Percentiles rank a stretch among this genome's conserved stretches.
Conservation (phyloP, 2,888 invertebrate genomes). For the Agrochola lychnidis region DNA sequence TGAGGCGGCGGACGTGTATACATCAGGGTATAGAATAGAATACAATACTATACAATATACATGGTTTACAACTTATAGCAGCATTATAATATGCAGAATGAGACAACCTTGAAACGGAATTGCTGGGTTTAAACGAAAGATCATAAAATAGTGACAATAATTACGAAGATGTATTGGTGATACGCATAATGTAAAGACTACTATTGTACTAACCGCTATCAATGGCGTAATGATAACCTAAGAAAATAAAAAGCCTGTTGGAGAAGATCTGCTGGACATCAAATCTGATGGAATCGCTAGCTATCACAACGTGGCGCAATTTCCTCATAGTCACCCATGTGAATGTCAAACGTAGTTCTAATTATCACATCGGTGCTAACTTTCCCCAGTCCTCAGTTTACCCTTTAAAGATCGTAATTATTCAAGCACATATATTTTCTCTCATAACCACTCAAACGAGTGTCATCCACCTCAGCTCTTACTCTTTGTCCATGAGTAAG, state of each 20-base stretch:
- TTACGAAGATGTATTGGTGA: conserved; percentile 27
- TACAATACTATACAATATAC: background rate
- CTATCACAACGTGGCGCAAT: background rate
- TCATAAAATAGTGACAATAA: conserved; percentile 18
- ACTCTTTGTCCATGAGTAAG: conserved; percentile 53
- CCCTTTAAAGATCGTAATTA: conserved; percentile 23
- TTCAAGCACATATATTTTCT: conserved; percentile 7
- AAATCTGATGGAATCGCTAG: background rate
- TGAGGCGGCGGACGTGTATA: conserved; percentile 3
- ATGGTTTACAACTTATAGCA: background rate
- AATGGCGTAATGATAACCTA: background rate
- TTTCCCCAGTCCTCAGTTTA: conserved; percentile 2
- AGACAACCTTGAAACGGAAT: conserved; percentile 9
- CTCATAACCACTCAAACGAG: conserved; percentile 4
- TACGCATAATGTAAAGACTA: conserved; percentile 6
- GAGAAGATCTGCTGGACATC: background rate
- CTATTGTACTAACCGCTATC: conserved; percentile 5
- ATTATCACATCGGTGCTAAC: conserved; percentile 33
- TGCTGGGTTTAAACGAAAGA: background rate
- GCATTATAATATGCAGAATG: background rate
- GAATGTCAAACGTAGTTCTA: conserved; percentile 12
- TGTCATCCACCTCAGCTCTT: conserved; percentile 35
- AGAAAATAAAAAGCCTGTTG: conserved; percentile 11
- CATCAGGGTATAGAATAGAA: conserved; percentile 9
- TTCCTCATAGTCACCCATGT: background rate